Evolutionary conservation across 2,888 invertebrate genomes (phyloP), one percentile per base, ranked within the genome.

Genomic region (Mechanitis messenoides): DNA sequence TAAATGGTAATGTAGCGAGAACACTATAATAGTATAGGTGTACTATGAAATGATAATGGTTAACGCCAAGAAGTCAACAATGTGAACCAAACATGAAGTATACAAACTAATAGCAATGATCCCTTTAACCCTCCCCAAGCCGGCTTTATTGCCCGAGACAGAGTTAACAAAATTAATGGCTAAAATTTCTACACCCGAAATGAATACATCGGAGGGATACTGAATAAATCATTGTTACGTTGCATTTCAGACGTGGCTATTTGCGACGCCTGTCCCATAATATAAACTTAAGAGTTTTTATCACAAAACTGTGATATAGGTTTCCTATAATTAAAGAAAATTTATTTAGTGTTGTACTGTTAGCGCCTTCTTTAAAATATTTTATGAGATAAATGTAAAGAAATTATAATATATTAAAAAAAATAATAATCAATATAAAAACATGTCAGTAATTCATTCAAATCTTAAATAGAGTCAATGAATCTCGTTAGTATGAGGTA

Each of bases 141-240:
- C 74, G 76, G 82, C 74, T 88, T 86, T 87, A 88, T 87, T 81
- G 80, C 79, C 83, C 84, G 80, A 80, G 76, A 81, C 84, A 80
- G 79, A 85, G 85, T 84, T 89, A 89, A 90, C 89, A 87, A 87
- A 89, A 90, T 90, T 88, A 89, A 90, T 90, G 87, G 87, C 86
- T 88, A 83, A 89, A 89, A 89, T 88, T 87, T 90, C 89, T 89
- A 87, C 89, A 89, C 89, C 87, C 81, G 82, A 87, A 88, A 89
- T 90, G 89, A 90, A 88, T 89, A 87, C 85, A 81, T 80, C 80
- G 80, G 81, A 86, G 86, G 87, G 86, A 83, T 81, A 77, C 72
- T 75, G 73, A 78, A 85, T 89, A 88, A 88, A 89, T 89, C 87
- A 89, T 84, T 85, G 87, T 83, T 85, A 81, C 81, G 78, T 86